A percentile compares a stretch with the other conserved stretches of the same genome.
Evolutionary conservation across 1,140 invertebrate species (phyloP).

Genomic region (Drosophila cardini): DNA sequence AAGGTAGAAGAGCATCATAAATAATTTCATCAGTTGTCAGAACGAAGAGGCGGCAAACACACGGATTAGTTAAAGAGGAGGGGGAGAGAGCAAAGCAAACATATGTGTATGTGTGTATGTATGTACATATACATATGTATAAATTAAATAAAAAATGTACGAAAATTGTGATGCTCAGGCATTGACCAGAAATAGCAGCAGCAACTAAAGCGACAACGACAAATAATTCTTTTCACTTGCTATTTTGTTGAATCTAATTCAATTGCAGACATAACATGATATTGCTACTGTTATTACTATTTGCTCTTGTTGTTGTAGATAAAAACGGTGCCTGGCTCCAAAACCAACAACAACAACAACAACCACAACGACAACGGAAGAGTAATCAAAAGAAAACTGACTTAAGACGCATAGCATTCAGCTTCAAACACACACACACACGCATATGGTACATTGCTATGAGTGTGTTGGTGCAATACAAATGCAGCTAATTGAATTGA

Average conservation of each 20-base stretch:
- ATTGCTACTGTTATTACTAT: constrained; percentile 20
- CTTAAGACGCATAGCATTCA: constrained; percentile 50
- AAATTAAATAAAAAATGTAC: constrained; percentile 70
- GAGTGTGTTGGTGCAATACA: constrained; percentile 27
- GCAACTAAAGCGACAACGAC: constrained; percentile 34
- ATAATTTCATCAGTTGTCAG: constrained; percentile 78
- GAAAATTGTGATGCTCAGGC: constrained; percentile 33
- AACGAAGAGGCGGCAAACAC: constrained; percentile 26
- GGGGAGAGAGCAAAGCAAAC: constrained; percentile 10
- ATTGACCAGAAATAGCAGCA: constrained; percentile 64
- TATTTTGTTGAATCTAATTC: constrained; percentile 72
- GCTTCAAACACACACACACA: constrained; percentile 29
- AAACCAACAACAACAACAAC: constrained; percentile 46
- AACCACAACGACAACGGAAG: constrained; percentile 35
- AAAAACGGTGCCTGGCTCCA: constrained; percentile 71
- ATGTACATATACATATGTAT: constrained; percentile 16
- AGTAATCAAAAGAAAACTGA: constrained; percentile 55
- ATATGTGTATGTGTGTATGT: constrained; percentile 15
- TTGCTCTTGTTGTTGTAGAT: constrained; percentile 53
- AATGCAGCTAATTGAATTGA: constrained; percentile 72
- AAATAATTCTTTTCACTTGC: constrained; percentile 51
- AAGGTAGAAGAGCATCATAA: constrained; percentile 54
- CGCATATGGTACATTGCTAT: neutral
- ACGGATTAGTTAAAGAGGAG: constrained; percentile 46
- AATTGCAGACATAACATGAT: constrained; percentile 67